phyloP scores from a whole-genome alignment of 2,888 invertebrate species.

The Panzeria rudis region DNA sequence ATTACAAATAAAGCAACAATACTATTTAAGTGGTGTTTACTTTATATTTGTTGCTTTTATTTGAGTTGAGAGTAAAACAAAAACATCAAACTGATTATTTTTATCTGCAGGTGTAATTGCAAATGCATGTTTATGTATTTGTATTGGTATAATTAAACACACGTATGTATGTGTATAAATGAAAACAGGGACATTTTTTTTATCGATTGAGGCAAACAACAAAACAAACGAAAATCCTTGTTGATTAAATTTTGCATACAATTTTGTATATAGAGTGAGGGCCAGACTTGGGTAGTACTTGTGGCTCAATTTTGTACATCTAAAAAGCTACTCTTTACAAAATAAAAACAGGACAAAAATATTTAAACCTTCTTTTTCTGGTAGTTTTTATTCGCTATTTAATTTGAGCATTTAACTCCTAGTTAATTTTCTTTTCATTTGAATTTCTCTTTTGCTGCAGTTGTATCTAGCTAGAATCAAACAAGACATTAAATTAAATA shows the following conservation, averaged over 20 bases:
- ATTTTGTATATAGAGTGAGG: background rate
- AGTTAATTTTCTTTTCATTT: too few relatives aligned
- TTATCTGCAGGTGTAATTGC: slow-evolving; percentile 28
- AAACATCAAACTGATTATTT: slow-evolving; percentile 11
- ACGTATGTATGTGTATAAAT: too few relatives aligned
- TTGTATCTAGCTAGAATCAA: too few relatives aligned
- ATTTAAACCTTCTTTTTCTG: too few relatives aligned
- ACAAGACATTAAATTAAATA: too few relatives aligned
- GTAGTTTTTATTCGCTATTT: too few relatives aligned
- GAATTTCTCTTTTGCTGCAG: too few relatives aligned
- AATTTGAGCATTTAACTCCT: too few relatives aligned
- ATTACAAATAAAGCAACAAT: background rate
- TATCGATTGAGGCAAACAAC: background rate
- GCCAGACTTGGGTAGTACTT: background rate
- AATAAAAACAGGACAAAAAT: too few relatives aligned
- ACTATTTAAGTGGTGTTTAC: background rate
- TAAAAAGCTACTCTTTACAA: too few relatives aligned
- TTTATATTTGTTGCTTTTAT: slow-evolving; percentile 10
- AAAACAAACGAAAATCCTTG: background rate
- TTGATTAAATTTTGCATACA: background rate
- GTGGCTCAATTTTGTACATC: too few relatives aligned
- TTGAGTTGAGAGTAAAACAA: slow-evolving; percentile 18
- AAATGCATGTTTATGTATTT: slow-evolving; percentile 1
- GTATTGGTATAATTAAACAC: background rate
- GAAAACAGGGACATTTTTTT: background rate